Percentiles rank a stretch among this genome's conserved stretches.
These are phyloP conservation scores for Callithrix jacchus DNA, from an alignment of 2,113 vertebrate genomes.

Conservation along the genomic window DNA sequence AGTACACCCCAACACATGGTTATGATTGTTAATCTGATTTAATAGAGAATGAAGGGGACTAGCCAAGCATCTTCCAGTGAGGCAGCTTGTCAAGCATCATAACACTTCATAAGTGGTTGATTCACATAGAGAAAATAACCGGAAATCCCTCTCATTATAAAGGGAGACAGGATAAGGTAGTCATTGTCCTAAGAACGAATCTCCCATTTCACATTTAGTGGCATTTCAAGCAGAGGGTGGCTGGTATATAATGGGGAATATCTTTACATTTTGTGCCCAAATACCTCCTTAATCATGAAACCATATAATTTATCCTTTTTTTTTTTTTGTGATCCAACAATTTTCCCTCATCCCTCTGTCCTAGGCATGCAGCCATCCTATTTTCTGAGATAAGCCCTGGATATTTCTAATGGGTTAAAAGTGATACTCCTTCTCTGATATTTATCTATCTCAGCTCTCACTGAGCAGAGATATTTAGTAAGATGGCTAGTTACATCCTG, in stretches of 20 bases:
- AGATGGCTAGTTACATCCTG: background rate
- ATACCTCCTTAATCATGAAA: background rate
- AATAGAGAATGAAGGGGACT: background rate
- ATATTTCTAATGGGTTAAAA: background rate
- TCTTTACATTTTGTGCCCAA: background rate
- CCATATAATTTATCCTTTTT: background rate
- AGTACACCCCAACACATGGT: background rate
- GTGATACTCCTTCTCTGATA: background rate
- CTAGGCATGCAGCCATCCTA: background rate
- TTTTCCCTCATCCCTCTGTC: background rate
- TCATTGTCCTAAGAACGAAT: background rate
- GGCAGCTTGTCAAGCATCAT: background rate
- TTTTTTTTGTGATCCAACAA: background rate
- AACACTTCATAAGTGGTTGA: background rate
- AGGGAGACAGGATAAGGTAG: background rate
- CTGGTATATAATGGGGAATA: too few relatives aligned
- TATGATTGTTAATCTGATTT: background rate
- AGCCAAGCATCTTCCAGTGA: background rate
- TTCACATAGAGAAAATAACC: background rate
- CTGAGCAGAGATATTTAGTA: background rate
- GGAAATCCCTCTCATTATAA: background rate
- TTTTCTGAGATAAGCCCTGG: background rate
- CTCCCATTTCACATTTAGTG: background rate
- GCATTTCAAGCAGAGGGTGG: background rate
- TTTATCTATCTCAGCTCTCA: background rate